These are phyloP conservation scores for Atherinosoma microstoma DNA, from an alignment of 2,797 vertebrate species.

Conservation along the genomic window DNA sequence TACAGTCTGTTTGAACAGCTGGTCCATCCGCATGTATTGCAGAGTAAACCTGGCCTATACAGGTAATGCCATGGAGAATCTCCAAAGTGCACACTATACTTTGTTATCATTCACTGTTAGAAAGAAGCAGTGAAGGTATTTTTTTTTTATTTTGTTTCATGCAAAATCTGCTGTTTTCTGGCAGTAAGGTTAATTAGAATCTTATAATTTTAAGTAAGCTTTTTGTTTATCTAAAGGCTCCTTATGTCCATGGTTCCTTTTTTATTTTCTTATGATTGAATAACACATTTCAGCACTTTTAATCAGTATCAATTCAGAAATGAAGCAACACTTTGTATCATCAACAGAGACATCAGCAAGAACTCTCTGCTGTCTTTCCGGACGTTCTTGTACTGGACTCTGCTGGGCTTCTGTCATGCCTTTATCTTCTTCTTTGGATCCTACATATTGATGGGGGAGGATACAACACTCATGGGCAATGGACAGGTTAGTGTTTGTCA, in stretches of 20 bases:
- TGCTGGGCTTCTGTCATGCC: conserved; percentile 94
- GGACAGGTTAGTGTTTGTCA: conserved; percentile 89
- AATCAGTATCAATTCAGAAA: not conserved
- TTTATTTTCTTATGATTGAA: not conserved
- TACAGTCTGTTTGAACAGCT: conserved; percentile 99
- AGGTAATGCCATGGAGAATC: conserved; percentile 79
- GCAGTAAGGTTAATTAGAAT: no score
- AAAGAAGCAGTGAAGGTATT: not conserved
- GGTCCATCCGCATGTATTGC: conserved; percentile 93
- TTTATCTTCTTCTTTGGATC: conserved; percentile 98
- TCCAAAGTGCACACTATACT: not conserved
- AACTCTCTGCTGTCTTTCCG: conserved; percentile 92
- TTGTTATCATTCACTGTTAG: not conserved
- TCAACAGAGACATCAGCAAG: conserved; percentile 95
- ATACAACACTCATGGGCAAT: conserved; percentile 94
- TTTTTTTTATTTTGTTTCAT: not conserved
- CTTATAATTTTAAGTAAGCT: not conserved
- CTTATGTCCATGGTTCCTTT: not conserved
- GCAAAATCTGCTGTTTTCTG: not conserved
- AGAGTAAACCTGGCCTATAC: conserved; percentile 94
- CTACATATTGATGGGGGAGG: conserved; percentile 94
- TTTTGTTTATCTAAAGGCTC: not conserved
- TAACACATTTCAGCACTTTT: not conserved
- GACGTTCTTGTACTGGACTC: conserved; percentile 97
- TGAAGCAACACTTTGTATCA: conserved; percentile 8